A percentile compares a stretch with the other conserved stretches of the same genome.
These are phyloP conservation scores for Platycheirus albimanus DNA, from an alignment of 2,888 invertebrate genomes.

Conservation along the genomic window DNA sequence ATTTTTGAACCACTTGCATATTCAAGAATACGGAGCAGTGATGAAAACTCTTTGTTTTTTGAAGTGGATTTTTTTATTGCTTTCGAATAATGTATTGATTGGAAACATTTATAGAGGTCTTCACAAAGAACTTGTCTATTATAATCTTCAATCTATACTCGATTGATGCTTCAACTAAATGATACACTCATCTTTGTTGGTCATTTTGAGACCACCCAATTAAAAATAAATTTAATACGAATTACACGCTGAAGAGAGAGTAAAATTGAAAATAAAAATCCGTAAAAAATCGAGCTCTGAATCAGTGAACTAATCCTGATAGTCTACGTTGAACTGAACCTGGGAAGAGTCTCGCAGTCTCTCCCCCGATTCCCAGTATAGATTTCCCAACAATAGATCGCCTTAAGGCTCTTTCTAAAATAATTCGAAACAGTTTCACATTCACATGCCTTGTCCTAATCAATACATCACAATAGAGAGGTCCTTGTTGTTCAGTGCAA, in stretches of 20 bases:
- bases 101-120: constrained; percentile 18
- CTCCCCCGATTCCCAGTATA: constrained; percentile 26
- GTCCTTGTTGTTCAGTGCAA: constrained; percentile 54
- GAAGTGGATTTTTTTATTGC: constrained; percentile 26
- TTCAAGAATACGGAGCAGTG: constrained; percentile 20
- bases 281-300: constrained; percentile 25
- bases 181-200: neutral
- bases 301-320: constrained; percentile 43
- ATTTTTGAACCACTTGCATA: constrained; percentile 43
- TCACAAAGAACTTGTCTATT: constrained; percentile 8
- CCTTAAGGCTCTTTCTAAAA: constrained; percentile 26
- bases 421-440: constrained; percentile 56
- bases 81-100: neutral
- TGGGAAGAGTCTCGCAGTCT: constrained; percentile 40
- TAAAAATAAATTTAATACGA: constrained; percentile 52
- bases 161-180: constrained; percentile 40
- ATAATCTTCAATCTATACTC: neutral
- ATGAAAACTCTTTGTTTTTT: constrained; percentile 39
- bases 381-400: constrained; percentile 22
- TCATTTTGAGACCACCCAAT: constrained; percentile 62
- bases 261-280: constrained; percentile 32
- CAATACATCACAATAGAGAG: constrained; percentile 15
- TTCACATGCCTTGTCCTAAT: constrained; percentile 40
- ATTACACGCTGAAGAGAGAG: constrained; percentile 53
- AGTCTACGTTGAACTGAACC: constrained; percentile 26